phyloP scores from a whole-genome alignment of 2,888 invertebrate genomes.

The Meghimatium bilineatum region DNA sequence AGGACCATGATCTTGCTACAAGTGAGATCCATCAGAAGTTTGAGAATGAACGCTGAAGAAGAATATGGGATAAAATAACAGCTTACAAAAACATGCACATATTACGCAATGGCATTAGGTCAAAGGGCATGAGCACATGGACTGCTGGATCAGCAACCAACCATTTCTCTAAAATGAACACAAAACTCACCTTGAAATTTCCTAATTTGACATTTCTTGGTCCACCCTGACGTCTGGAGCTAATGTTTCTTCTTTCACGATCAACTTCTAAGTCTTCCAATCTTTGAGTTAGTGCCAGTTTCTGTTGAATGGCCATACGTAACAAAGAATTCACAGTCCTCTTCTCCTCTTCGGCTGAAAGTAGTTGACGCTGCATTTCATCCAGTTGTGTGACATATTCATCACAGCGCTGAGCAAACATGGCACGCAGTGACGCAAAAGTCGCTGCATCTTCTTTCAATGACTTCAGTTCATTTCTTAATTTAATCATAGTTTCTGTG shows the following conservation, averaged over 20 bases:
- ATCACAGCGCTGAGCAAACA: constrained; percentile 99
- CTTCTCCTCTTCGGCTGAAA: constrained; percentile 98
- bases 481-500: constrained; percentile 97
- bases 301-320: constrained; percentile 97
- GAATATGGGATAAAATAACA: too few relatives aligned
- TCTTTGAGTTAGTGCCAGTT: constrained; percentile 94
- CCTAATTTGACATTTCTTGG: constrained; percentile 67
- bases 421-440: constrained; percentile 95
- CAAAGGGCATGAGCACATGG: too few relatives aligned
- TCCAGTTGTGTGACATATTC: constrained; percentile 99
- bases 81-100: too few relatives aligned
- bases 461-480: constrained; percentile 94
- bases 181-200: constrained; percentile 72
- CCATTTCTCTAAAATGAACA: neutral
- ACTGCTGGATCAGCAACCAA: too few relatives aligned
- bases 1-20: too few relatives aligned
- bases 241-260: constrained; percentile 77
- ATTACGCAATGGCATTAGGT: too few relatives aligned
- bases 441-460: constrained; percentile 99
- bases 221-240: constrained; percentile 60
- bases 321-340: constrained; percentile 98
- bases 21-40: too few relatives aligned
- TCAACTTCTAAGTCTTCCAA: constrained; percentile 96
- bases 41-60: too few relatives aligned
- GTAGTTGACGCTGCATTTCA: constrained; percentile 92